Evolutionary conservation across 2,797 vertebrate species (phyloP).

Genomic region (Halcyon badia): DNA sequence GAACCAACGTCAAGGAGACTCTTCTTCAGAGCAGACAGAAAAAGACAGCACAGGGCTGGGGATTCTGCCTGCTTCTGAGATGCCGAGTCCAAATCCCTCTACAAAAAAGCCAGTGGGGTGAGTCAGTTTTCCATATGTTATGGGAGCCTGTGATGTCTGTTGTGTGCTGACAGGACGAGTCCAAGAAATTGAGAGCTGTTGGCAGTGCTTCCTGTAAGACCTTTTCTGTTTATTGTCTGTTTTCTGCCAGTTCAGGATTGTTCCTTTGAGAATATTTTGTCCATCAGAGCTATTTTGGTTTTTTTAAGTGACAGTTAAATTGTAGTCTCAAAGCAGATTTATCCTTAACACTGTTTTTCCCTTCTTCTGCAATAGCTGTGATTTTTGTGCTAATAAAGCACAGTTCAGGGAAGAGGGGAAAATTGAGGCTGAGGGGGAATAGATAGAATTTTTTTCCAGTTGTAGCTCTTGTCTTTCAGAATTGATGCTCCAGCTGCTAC

Average conservation of each 20-base stretch:
- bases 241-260: background rate
- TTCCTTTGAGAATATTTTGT: slow-evolving; percentile 5
- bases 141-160: background rate
- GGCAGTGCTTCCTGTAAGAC: background rate
- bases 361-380: background rate
- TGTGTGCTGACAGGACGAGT: background rate
- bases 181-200: background rate
- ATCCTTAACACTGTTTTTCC: background rate
- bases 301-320: background rate
- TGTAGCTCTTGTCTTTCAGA: slow-evolving; percentile 61
- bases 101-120: slow-evolving; percentile 77
- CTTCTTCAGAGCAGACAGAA: slow-evolving; percentile 57
- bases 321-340: background rate
- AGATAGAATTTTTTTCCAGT: background rate
- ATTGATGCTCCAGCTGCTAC: slow-evolving; percentile 59
- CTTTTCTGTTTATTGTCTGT: background rate
- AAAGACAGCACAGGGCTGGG: slow-evolving; percentile 59
- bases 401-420: background rate
- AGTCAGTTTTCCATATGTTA: slow-evolving; percentile 40
- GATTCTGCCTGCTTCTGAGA: background rate
- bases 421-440: background rate
- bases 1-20: slow-evolving; percentile 29
- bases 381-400: background rate
- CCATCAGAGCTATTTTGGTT: background rate
- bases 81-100: slow-evolving; percentile 32